Evolutionary conservation across 2,888 invertebrate genomes (phyloP).

Genomic region (Cataglyphis albicans): DNA sequence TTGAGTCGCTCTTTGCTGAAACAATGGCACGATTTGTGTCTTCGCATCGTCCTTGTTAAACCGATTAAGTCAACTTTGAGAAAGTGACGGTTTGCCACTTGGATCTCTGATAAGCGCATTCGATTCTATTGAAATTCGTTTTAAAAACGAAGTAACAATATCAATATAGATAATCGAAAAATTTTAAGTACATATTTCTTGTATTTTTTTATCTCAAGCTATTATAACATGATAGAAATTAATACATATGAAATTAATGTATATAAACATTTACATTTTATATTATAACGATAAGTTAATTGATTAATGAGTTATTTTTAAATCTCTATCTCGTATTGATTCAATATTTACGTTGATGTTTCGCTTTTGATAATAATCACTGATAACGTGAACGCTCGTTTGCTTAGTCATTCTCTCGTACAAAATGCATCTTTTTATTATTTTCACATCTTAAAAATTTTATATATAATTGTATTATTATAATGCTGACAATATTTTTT

Average conservation of each 20-base stretch:
- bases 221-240: not conserved
- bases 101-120: not conserved
- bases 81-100: not conserved
- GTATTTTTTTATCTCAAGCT: not conserved
- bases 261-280: not conserved
- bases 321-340: not conserved
- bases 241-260: not conserved
- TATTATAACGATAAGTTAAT: not conserved
- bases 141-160: not conserved
- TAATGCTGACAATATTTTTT: not conserved
- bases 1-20: conserved; percentile 62
- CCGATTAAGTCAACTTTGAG: conserved; percentile 58
- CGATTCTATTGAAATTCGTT: not conserved
- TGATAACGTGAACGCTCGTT: not conserved
- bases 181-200: not conserved
- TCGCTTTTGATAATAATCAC: not conserved
- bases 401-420: not conserved
- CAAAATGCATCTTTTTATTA: not conserved
- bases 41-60: conserved; percentile 55
- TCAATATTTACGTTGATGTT: not conserved
- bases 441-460: not conserved
- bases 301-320: not conserved
- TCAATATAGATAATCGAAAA: not conserved
- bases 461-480: not conserved
- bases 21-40: conserved; percentile 76